A percentile compares a stretch with the other conserved stretches of the same genome.
phyloP scores from a whole-genome alignment of 2,797 vertebrate species.

The Tadarida brasiliensis region DNA sequence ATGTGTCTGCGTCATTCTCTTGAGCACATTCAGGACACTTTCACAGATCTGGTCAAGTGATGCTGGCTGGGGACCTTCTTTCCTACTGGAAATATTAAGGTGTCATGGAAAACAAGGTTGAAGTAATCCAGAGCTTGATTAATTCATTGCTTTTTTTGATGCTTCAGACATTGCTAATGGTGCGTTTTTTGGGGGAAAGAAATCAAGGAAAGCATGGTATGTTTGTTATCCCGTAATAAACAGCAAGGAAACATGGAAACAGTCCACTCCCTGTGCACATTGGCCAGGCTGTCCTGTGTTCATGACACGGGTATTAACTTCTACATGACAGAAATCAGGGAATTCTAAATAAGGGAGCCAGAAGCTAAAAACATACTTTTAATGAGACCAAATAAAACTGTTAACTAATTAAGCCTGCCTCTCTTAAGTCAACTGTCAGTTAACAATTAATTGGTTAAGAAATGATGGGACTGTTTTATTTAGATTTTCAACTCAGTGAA shows the following conservation, averaged over 20 bases:
- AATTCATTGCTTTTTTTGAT: not conserved
- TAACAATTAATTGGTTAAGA: not conserved
- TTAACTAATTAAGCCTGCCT: not conserved
- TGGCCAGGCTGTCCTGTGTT: not conserved
- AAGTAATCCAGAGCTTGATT: not conserved
- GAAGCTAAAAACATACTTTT: not conserved
- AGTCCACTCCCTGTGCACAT: accelerated
- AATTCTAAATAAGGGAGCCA: not conserved
- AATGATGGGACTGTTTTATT: not conserved
- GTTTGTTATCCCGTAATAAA: not conserved
- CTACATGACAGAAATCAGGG: not conserved
- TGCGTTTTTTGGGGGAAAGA: not conserved
- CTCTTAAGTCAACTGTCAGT: not conserved
- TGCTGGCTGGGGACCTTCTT: not conserved
- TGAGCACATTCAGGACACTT: not conserved
- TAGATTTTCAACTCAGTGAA: not conserved
- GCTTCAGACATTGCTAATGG: not conserved
- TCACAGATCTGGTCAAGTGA: not conserved
- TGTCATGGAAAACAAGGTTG: not conserved
- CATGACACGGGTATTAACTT: not conserved
- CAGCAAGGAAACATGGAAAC: not conserved
- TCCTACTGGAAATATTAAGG: not conserved
- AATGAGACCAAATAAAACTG: not conserved
- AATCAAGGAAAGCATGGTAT: not conserved
- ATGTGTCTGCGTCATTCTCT: not conserved